A percentile compares a stretch with the other conserved stretches of the same genome.
Conservation (phyloP, 1,140 invertebrate species). For the Rhynchophorus ferrugineus region DNA sequence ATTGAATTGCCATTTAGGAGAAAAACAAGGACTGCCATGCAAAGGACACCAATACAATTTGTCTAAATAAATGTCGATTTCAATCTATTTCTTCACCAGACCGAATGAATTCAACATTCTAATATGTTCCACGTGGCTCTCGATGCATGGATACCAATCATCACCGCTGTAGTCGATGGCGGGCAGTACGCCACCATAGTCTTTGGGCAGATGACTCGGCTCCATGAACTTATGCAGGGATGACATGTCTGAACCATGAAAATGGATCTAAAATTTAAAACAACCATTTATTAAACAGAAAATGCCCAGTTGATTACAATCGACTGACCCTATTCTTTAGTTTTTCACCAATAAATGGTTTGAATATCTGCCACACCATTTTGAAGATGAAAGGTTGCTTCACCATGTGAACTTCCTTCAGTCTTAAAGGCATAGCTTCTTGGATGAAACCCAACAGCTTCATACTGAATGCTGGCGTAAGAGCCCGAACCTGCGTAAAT, state of each 20-base stretch:
- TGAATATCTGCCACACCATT: constrained; percentile 80
- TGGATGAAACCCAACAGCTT: constrained; percentile 71
- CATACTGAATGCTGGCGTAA: constrained; percentile 62
- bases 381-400: constrained; percentile 86
- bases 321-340: constrained; percentile 66
- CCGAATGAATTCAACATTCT: constrained; percentile 60
- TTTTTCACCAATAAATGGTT: constrained; percentile 80
- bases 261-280: constrained; percentile 53
- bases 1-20: too few relatives aligned
- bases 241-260: constrained; percentile 68
- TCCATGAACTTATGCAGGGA: constrained; percentile 59
- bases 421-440: constrained; percentile 79
- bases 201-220: constrained; percentile 58
- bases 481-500: constrained; percentile 24
- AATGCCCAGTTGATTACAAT: constrained; percentile 2
- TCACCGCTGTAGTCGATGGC: constrained; percentile 65
- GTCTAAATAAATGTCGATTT: too few relatives aligned
- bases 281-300: not conserved
- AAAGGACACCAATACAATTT: too few relatives aligned
- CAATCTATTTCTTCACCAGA: constrained; percentile 49
- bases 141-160: constrained; percentile 63
- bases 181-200: constrained; percentile 67
- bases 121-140: constrained; percentile 54
- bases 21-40: too few relatives aligned
- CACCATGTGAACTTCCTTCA: constrained; percentile 85